Conservation (phyloP, 2,113 vertebrate species). For the Melierax canorus region DNA sequence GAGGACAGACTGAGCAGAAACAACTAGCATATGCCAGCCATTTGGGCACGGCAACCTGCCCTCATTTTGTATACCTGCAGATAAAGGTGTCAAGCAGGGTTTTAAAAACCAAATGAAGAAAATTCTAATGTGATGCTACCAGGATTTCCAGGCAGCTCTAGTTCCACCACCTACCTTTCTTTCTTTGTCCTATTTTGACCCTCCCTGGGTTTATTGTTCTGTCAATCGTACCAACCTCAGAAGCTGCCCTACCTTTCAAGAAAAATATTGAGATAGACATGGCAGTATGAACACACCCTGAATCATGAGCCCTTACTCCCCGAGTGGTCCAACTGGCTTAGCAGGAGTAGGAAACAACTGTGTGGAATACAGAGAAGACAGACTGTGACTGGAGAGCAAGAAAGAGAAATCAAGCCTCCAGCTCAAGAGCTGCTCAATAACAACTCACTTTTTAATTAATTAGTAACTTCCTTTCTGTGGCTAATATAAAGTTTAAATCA, state of each 20-base stretch:
- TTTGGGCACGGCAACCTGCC: neutral
- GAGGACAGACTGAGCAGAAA: neutral
- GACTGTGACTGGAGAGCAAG: neutral
- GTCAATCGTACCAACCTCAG: neutral
- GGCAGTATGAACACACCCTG: neutral
- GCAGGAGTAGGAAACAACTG: neutral
- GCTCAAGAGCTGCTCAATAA: neutral
- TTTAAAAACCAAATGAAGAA: neutral
- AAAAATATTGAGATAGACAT: neutral
- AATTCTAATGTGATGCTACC: neutral
- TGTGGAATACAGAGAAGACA: neutral
- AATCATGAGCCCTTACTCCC: neutral
- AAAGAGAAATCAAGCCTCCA: neutral
- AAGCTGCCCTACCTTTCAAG: neutral
- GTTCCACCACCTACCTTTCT: rapidly evolving
- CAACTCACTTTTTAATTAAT: neutral
- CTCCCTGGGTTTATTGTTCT: neutral
- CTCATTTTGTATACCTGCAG: neutral
- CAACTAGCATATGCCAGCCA: rapidly evolving
- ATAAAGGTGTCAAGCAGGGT: neutral
- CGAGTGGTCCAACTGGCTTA: neutral
- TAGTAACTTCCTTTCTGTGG: neutral
- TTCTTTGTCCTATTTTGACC: neutral
- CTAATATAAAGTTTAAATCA: neutral
- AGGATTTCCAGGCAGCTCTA: neutral